Percentiles rank a stretch among this genome's conserved stretches.
Conservation (phyloP, 2,113 vertebrate genomes). For the Motacilla alba region DNA sequence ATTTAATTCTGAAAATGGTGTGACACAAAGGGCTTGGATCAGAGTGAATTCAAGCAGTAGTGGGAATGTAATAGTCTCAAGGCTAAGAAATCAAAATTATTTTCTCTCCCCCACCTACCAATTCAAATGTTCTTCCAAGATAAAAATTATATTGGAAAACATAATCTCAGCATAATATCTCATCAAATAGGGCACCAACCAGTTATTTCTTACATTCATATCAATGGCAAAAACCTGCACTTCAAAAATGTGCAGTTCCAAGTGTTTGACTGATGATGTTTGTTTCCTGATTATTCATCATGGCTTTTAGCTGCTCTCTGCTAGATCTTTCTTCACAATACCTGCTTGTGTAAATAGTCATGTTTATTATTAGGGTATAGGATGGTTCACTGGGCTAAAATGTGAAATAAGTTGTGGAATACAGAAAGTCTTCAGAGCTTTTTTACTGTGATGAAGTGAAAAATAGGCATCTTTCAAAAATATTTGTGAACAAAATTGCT, state of each 20-base stretch:
- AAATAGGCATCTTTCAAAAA: neutral
- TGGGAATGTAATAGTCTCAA: neutral
- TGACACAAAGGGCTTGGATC: neutral
- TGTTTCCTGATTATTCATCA: neutral
- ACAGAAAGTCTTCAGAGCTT: neutral
- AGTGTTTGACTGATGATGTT: neutral
- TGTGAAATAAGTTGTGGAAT: neutral
- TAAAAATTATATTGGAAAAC: slow-evolving; percentile 1
- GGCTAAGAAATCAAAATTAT: neutral
- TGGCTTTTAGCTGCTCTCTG: neutral
- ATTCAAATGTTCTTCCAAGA: neutral
- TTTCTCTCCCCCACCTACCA: neutral
- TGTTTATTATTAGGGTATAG: neutral
- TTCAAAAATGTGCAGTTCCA: neutral
- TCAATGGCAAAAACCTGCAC: neutral
- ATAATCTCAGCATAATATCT: neutral
- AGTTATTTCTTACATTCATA: neutral
- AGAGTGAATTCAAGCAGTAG: neutral
- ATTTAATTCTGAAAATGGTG: slow-evolving; percentile 50
- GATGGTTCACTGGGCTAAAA: neutral
- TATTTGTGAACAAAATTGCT: neutral
- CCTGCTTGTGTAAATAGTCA: neutral
- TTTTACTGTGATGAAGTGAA: neutral
- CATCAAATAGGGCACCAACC: neutral
- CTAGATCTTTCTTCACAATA: neutral